Conservation (phyloP, 2,888 invertebrate species). For the Synanthedon vespiformis region DNA sequence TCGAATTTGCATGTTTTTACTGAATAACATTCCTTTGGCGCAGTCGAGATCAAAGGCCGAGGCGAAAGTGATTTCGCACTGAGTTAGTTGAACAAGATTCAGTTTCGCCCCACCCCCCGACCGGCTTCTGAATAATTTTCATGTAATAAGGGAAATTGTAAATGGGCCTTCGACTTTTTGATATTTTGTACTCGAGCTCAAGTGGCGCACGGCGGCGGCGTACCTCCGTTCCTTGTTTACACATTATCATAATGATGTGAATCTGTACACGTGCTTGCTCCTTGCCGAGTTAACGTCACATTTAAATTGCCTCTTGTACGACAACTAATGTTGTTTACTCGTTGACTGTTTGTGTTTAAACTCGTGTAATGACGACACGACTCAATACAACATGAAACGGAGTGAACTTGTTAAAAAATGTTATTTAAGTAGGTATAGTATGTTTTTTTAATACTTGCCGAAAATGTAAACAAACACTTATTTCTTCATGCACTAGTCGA, state of each 20-base stretch:
- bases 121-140: conserved; percentile 63
- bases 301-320: conserved; percentile 4
- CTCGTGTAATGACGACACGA: background rate
- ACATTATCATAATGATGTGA: conserved; percentile 23
- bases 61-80: conserved; percentile 69
- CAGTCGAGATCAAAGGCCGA: conserved; percentile 65
- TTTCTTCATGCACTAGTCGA: too few relatives aligned
- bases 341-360: conserved; percentile 4
- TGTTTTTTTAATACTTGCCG: too few relatives aligned
- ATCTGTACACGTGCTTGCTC: conserved; percentile 17
- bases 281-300: conserved; percentile 6
- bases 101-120: conserved; percentile 47
- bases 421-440: too few relatives aligned
- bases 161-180: conserved; percentile 50
- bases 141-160: conserved; percentile 64
- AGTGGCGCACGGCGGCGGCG: background rate
- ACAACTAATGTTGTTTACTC: conserved; percentile 4
- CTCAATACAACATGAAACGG: background rate
- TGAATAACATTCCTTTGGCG: conserved; percentile 70
- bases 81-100: conserved; percentile 69
- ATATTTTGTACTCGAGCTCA: conserved; percentile 17
- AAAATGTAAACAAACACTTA: too few relatives aligned
- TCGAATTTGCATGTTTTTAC: conserved; percentile 72
- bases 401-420: too few relatives aligned
- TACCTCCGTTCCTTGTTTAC: conserved; percentile 10